Evolutionary conservation across 2,797 vertebrate genomes (phyloP).

Genomic region (Steatocranus sp.): DNA sequence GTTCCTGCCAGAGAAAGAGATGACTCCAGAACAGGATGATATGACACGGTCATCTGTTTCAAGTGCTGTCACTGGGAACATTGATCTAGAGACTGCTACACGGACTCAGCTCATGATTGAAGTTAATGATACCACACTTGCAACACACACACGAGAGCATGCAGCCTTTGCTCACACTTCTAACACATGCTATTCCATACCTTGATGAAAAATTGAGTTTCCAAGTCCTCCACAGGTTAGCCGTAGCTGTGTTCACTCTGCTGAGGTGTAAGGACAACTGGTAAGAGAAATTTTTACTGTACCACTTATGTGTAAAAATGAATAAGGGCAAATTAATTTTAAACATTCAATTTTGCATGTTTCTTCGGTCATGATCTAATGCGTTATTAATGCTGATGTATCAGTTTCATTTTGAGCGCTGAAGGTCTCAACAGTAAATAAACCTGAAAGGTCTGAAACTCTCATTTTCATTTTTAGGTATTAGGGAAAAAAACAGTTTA

Average conservation of each 20-base stretch:
- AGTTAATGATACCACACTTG: background rate
- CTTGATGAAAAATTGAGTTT: background rate
- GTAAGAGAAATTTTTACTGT: background rate
- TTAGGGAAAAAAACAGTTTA: background rate
- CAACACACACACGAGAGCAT: background rate
- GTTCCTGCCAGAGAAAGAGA: background rate
- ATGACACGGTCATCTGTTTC: background rate
- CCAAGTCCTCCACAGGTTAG: background rate
- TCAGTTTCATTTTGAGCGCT: background rate
- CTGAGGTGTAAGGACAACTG: background rate
- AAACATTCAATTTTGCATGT: background rate
- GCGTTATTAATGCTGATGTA: background rate
- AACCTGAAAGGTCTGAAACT: background rate
- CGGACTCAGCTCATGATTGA: fast-evolving
- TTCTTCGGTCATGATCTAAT: background rate
- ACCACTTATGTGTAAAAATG: background rate
- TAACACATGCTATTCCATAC: background rate
- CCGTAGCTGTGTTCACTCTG: background rate
- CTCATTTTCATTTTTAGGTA: background rate
- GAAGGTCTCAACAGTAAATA: background rate
- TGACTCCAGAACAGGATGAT: background rate
- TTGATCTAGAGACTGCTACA: background rate
- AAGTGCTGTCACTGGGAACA: background rate
- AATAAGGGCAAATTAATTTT: fast-evolving
- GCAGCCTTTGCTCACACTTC: background rate